Evolutionary conservation across 2,888 invertebrate genomes (phyloP), one percentile per base, ranked within the genome.

Genomic region (Lepidochrysops patricia): DNA sequence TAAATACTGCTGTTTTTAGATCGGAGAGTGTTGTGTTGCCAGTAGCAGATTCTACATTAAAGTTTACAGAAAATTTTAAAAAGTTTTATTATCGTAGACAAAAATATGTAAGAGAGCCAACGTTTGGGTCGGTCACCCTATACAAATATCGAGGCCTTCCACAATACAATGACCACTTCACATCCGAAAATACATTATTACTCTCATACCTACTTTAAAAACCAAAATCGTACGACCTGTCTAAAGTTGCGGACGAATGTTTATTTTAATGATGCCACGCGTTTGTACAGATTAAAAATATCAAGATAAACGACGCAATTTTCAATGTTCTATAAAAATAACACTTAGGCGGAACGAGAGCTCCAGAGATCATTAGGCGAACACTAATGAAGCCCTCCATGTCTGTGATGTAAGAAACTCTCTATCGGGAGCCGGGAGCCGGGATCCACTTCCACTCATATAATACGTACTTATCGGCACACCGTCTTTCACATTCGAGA

Each of bases 311-410:
- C 19, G 37, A 13, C 23, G 43, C 19, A 43, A 43, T 43, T 43
- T 43, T 12, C 19, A 29, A 29, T 34, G 32, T 50, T 37, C 48
- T 50, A 57, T 54, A 35, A 57, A 60, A 60, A 57, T 49, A 56
- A 61, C 58, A 56, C 49, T 35, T 54, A 52, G 32, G 27, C 50
- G 37, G 54, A 54, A 61, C 60, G 59, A 60, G 62, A 62, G 58
- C 63, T 68, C 63, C 69, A 63, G 69, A 70, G 74, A 80, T 86
- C 85, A 85, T 86, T 84, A 86, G 77, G 74, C 75, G 74, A 77
- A 76, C 80, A 76, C 83, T 86, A 86, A 88, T 81, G 84, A 86
- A 80, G 77, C 79, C 70, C 81, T 80, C 79, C 76, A 80, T 79
- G 66, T 67, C 71, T 66, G 68, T 70, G 76, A 82, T 81, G 62